phyloP scores from a whole-genome alignment of 2,797 vertebrate species.

The Octomys mimax region DNA sequence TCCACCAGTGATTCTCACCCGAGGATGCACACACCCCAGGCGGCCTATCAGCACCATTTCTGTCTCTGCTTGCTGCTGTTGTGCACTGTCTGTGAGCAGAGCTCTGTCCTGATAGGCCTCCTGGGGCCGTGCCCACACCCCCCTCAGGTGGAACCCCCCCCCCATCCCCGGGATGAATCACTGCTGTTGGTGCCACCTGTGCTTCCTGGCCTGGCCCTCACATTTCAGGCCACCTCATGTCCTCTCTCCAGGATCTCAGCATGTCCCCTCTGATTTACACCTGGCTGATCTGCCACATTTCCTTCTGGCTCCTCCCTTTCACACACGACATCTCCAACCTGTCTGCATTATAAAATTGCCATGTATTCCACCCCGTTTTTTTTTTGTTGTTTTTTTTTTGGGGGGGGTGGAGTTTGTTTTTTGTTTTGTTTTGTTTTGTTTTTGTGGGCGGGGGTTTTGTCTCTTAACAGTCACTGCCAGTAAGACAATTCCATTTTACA shows the following conservation, averaged over 20 bases:
- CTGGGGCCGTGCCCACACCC: neutral
- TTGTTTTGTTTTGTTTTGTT: no score
- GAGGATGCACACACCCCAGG: neutral
- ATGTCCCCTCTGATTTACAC: neutral
- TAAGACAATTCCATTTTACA: neutral
- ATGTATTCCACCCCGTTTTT: neutral
- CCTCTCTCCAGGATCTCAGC: neutral
- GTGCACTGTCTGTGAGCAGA: neutral
- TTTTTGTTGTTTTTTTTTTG: neutral
- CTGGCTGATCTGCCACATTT: neutral
- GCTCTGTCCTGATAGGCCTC: neutral
- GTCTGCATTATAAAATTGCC: neutral
- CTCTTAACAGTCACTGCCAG: neutral
- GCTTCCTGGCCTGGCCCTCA: neutral
- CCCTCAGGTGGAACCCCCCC: neutral
- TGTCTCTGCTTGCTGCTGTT: neutral
- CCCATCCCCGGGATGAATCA: neutral
- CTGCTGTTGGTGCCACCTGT: neutral
- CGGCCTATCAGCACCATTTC: neutral
- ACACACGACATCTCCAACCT: no score
- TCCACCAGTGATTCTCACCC: slow-evolving; percentile 20
- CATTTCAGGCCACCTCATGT: accelerated
- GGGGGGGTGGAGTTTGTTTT: no score
- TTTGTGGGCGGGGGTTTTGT: neutral
- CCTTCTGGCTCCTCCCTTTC: neutral